phyloP scores from a whole-genome alignment of 1,140 invertebrate genomes.

The Proctacanthus coquilletti region DNA sequence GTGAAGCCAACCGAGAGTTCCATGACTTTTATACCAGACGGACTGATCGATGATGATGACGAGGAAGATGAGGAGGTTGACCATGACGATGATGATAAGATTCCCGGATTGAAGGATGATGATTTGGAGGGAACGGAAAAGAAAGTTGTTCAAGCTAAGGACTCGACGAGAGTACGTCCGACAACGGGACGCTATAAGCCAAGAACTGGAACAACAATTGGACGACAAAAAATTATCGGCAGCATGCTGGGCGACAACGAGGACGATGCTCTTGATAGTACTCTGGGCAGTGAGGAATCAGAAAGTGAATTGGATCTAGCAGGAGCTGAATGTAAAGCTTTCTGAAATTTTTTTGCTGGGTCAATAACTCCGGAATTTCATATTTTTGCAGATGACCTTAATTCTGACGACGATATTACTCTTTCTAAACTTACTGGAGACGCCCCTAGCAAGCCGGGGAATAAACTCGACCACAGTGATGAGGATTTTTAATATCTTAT shows the following conservation, averaged over 20 bases:
- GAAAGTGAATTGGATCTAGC: slow-evolving; percentile 25
- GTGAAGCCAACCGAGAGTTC: slow-evolving; percentile 20
- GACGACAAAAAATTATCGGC: slow-evolving; percentile 1
- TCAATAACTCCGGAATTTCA: slow-evolving; percentile 4
- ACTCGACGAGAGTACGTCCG: slow-evolving; percentile 18
- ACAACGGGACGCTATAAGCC: slow-evolving; percentile 21
- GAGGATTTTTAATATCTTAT: slow-evolving; percentile 20
- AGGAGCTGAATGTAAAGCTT: slow-evolving; percentile 8
- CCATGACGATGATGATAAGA: slow-evolving; percentile 8
- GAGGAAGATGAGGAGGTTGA: slow-evolving; percentile 20
- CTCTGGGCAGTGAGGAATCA: slow-evolving; percentile 12
- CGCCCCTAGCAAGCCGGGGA: slow-evolving; percentile 17
- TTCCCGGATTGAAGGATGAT: not conserved
- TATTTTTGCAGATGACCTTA: slow-evolving; percentile 17
- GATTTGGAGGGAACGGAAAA: slow-evolving; percentile 19
- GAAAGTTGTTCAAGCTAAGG: slow-evolving; percentile 22
- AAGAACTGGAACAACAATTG: slow-evolving; percentile 5
- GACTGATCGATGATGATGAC: slow-evolving; percentile 18
- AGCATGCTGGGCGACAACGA: slow-evolving; percentile 4
- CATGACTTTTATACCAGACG: slow-evolving; percentile 26
- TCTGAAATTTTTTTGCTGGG: not conserved
- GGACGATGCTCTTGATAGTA: slow-evolving; percentile 18
- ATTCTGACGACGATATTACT: slow-evolving; percentile 27
- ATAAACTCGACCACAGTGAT: slow-evolving; percentile 21
- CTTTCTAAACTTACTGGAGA: slow-evolving; percentile 27